phyloP scores from a whole-genome alignment of 1,140 invertebrate genomes.

The Microplitis demolitor region DNA sequence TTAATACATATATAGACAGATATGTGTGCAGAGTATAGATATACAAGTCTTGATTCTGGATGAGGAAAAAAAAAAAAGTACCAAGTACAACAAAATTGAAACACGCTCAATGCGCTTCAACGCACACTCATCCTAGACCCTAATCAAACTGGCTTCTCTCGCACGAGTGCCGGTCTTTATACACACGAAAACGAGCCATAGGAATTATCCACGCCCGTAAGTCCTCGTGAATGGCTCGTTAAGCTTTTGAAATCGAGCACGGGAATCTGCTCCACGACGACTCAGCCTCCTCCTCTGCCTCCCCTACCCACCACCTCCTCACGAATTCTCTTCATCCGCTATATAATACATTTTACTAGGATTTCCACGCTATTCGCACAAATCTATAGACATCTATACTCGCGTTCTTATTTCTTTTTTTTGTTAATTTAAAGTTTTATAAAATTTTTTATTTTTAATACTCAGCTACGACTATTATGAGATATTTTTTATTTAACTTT shows the following conservation, averaged over 20 bases:
- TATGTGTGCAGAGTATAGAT: not conserved
- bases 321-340: not conserved
- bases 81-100: constrained; percentile 15
- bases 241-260: constrained; percentile 33
- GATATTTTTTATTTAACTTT: not conserved
- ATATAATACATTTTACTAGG: not conserved
- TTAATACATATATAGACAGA: not conserved
- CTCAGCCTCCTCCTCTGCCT: not conserved
- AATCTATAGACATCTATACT: not conserved
- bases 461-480: not conserved
- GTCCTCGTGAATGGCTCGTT: constrained; percentile 31
- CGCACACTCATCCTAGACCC: not conserved
- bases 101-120: not conserved
- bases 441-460: not conserved
- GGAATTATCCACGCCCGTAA: constrained; percentile 29
- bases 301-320: not conserved
- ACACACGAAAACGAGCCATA: constrained; percentile 6
- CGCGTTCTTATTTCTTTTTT: not conserved
- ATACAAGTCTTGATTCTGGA: not conserved
- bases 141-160: constrained; percentile 24
- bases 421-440: not conserved
- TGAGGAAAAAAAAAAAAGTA: not conserved
- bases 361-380: not conserved
- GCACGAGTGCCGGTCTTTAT: not conserved
- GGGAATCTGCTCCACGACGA: constrained; percentile 17